phyloP scores from a whole-genome alignment of 2,888 invertebrate species.

The Eilema depressum region DNA sequence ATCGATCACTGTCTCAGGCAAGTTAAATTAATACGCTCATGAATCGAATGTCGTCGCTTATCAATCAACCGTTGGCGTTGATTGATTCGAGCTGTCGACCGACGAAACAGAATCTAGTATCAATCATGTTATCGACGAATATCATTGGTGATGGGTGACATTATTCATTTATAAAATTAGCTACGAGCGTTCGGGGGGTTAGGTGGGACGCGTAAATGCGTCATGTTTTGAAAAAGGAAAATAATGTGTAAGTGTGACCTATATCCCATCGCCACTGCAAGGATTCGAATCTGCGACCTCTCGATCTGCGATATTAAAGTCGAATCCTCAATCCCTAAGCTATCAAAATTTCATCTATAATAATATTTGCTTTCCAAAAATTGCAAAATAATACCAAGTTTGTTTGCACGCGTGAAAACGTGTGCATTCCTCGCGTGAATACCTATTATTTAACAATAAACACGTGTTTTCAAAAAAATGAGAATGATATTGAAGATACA shows the following conservation, averaged over 20 bases:
- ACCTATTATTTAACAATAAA: neutral
- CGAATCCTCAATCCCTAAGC: too few species aligned
- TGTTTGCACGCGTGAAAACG: too few species aligned
- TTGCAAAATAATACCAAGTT: neutral
- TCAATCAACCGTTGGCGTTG: conserved; percentile 76
- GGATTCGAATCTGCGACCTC: too few species aligned
- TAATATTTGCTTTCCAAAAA: too few species aligned
- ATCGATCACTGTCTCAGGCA: conserved; percentile 74
- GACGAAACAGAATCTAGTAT: conserved; percentile 68
- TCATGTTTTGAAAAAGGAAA: neutral
- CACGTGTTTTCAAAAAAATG: neutral
- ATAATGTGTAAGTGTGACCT: neutral
- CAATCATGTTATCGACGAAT: conserved; percentile 62
- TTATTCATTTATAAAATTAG: conserved; percentile 47
- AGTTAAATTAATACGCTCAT: conserved; percentile 79
- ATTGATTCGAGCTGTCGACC: conserved; percentile 75
- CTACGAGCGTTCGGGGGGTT: conserved; percentile 25
- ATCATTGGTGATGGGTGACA: conserved; percentile 41
- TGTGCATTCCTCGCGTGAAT: neutral
- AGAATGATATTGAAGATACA: neutral
- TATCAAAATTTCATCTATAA: too few species aligned
- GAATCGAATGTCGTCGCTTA: conserved; percentile 78
- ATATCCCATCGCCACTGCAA: too few species aligned
- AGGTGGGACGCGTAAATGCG: conserved; percentile 5
- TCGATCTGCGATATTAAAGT: too few species aligned